Conservation (phyloP, 2,888 invertebrate genomes). For the Coelinius sp. region DNA sequence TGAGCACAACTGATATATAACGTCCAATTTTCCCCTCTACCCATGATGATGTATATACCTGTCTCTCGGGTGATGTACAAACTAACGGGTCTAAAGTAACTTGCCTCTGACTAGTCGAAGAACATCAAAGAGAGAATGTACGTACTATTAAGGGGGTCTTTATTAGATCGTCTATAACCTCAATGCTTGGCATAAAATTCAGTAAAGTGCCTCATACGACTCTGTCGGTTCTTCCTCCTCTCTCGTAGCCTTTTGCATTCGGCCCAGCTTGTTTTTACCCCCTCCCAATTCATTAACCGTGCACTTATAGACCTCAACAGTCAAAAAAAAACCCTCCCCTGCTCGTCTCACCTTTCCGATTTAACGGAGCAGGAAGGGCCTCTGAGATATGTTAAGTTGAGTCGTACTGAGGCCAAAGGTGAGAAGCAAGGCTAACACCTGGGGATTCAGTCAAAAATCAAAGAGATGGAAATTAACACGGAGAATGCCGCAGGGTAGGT, state of each 20-base stretch:
- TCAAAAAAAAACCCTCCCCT: neutral
- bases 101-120: constrained; percentile 51
- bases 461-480: constrained; percentile 66
- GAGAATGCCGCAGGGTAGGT: neutral
- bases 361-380: neutral
- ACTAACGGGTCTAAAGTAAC: constrained; percentile 52
- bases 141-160: constrained; percentile 56
- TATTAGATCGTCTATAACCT: constrained; percentile 65
- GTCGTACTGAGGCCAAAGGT: constrained; percentile 3
- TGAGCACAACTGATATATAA: constrained; percentile 4
- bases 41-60: constrained; percentile 27
- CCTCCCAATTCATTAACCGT: constrained; percentile 13
- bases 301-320: constrained; percentile 3
- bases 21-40: constrained; percentile 6
- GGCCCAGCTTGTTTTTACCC: constrained; percentile 23
- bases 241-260: constrained; percentile 37
- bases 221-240: constrained; percentile 48
- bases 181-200: constrained; percentile 58
- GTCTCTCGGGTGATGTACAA: constrained; percentile 42
- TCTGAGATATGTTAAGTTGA: neutral
- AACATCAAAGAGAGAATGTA: constrained; percentile 64
- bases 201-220: constrained; percentile 55
- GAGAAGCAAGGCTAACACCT: neutral
- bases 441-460: constrained; percentile 62
- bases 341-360: neutral